These are phyloP conservation scores for Lithosia quadra DNA, from an alignment of 2,888 invertebrate genomes.

Conservation along the genomic window DNA sequence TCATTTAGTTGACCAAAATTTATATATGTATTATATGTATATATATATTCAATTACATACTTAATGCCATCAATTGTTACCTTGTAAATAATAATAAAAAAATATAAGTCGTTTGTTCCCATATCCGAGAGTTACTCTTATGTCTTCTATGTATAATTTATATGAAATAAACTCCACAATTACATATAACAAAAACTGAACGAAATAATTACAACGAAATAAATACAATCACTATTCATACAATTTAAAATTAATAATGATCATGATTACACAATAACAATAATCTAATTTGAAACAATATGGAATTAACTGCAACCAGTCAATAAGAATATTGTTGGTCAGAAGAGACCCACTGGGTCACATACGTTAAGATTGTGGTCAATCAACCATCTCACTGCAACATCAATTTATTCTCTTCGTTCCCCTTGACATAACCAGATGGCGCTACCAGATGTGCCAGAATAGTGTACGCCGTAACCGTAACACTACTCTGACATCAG, in stretches of 20 bases:
- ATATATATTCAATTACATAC: neutral
- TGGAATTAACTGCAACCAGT: constrained; percentile 32
- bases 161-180: constrained; percentile 40
- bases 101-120: constrained; percentile 47
- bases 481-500: neutral
- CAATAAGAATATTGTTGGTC: constrained; percentile 4
- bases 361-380: neutral
- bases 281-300: constrained; percentile 27
- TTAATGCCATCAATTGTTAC: neutral
- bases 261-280: constrained; percentile 42
- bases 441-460: constrained; percentile 2
- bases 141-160: constrained; percentile 33
- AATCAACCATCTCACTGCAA: neutral
- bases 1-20: neutral
- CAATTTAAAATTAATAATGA: constrained; percentile 45
- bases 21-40: too few relatives aligned
- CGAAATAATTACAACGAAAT: constrained; percentile 49
- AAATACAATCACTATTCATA: constrained; percentile 51
- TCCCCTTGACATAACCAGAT: neutral
- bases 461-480: neutral
- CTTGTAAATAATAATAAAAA: constrained; percentile 16
- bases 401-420: constrained; percentile 7
- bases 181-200: constrained; percentile 39
- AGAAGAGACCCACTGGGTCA: neutral
- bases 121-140: constrained; percentile 22